These are phyloP conservation scores for Atethmia centrago DNA, from an alignment of 2,888 invertebrate genomes.

Conservation along the genomic window DNA sequence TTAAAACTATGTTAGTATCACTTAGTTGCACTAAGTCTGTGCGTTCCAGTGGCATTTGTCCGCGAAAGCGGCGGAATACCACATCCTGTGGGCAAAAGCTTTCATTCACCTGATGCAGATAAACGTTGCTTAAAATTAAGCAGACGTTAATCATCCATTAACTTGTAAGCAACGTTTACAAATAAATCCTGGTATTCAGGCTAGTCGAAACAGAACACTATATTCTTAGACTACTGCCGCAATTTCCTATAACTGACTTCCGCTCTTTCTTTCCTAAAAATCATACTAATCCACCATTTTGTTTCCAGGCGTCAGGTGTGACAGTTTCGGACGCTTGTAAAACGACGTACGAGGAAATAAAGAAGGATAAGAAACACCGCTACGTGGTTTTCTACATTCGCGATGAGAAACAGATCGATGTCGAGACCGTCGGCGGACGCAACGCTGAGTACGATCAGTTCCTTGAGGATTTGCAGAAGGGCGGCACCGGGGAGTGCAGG, in stretches of 20 bases:
- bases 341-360: constrained; percentile 98
- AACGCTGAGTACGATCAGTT: constrained; percentile 98
- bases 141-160: neutral
- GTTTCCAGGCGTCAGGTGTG: constrained; percentile 97
- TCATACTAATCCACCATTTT: constrained; percentile 4
- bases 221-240: neutral
- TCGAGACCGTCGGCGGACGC: constrained; percentile 97
- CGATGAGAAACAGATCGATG: constrained; percentile 98
- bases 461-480: constrained; percentile 97
- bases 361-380: constrained; percentile 99
- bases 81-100: too few relatives aligned
- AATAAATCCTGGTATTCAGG: neutral
- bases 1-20: too few relatives aligned
- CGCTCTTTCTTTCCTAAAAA: neutral
- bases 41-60: too few relatives aligned
- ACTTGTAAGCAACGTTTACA: neutral
- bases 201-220: neutral
- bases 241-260: neutral
- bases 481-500: constrained; percentile 98
- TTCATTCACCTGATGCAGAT: too few relatives aligned
- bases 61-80: too few relatives aligned
- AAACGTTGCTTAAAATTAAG: neutral
- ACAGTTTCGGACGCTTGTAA: constrained; percentile 98
- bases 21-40: too few relatives aligned
- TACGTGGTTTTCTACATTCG: constrained; percentile 99